Evolutionary conservation across 2,888 invertebrate genomes (phyloP).

Genomic region (Opisthograptis luteolata): DNA sequence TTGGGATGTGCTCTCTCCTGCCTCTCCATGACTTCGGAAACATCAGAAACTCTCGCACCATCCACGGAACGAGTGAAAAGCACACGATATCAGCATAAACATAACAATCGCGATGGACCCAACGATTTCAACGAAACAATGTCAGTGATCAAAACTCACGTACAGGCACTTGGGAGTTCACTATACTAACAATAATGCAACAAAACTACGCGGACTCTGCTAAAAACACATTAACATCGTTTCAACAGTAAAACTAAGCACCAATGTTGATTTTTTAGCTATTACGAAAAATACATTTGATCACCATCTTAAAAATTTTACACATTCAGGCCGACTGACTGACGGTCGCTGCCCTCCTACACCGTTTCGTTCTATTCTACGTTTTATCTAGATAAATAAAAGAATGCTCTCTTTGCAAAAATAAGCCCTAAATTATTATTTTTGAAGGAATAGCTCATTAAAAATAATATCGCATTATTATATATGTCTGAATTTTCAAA

Average conservation of each 20-base stretch:
- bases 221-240: slow-evolving; percentile 52
- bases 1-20: slow-evolving; percentile 82
- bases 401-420: background rate
- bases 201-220: slow-evolving; percentile 44
- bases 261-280: slow-evolving; percentile 52
- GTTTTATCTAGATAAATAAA: slow-evolving; percentile 31
- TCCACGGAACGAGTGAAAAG: slow-evolving; percentile 61
- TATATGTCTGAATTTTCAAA: no score
- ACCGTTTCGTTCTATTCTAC: slow-evolving; percentile 53
- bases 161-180: slow-evolving; percentile 60
- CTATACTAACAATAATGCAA: slow-evolving; percentile 43
- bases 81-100: slow-evolving; percentile 71
- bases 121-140: slow-evolving; percentile 78
- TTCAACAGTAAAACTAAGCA: slow-evolving; percentile 52
- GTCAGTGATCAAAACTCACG: slow-evolving; percentile 77
- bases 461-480: no score
- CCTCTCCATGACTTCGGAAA: slow-evolving; percentile 78
- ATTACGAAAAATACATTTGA: slow-evolving; percentile 73
- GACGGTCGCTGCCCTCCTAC: slow-evolving; percentile 79
- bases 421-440: no score
- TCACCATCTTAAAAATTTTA: slow-evolving; percentile 82
- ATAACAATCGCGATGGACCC: slow-evolving; percentile 79
- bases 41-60: slow-evolving; percentile 80
- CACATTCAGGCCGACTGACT: slow-evolving; percentile 77
- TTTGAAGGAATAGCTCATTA: no score